Base-by-base conservation (phyloP, 1,140 invertebrate species). In the Apis laboriosa region DNA sequence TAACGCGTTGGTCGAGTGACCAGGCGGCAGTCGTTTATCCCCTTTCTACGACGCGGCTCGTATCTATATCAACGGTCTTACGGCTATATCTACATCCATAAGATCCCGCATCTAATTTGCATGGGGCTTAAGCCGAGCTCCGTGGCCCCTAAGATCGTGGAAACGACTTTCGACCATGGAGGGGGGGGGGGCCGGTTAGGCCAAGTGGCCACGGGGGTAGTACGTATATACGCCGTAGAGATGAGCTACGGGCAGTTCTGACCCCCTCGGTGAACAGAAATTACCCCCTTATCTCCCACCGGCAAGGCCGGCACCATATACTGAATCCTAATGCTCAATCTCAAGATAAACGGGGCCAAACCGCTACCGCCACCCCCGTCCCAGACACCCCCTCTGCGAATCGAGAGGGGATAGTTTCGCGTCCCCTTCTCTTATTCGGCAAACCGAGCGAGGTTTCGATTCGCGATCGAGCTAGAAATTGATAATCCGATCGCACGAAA, bases 321-420 rank as follows among this genome's bases (percentile, higher is more conserved):
- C 91, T 90, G 90, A 92, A 92, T 92, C 91, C 92, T 92, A 92
- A 92, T 92, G 90, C 90, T 91, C 91, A 91, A 92, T 93, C 91
- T 91, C 90, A 88, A 93, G 91, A 93, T 93, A 92, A 92, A 93
- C 91, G 91, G 77, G 85, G 88, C 83, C 83, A 68, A 83, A 75
- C 73, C 84, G 43, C 81, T 76, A 34, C 80, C 77, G 34, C 77
- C 82, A 51, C 61, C 60, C 24, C 84, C 75, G 34, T 53, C n/a
- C 13, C 70, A 51, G 34, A 1, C 76, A 55, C 66, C 76, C 86
- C 76, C 13, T 34, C 55, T 56, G 43, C 51, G 67, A 60, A 77
- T 84, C 77, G 67, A 43, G 68, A 55, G 58, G 17, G 60, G 77
- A 77, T 60, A 66, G 85, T 56, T 87, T 77, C 82, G 74, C 82